These are phyloP conservation scores for Syngnathoides biaculeatus DNA, from an alignment of 2,113 vertebrate genomes.

Conservation along the genomic window DNA sequence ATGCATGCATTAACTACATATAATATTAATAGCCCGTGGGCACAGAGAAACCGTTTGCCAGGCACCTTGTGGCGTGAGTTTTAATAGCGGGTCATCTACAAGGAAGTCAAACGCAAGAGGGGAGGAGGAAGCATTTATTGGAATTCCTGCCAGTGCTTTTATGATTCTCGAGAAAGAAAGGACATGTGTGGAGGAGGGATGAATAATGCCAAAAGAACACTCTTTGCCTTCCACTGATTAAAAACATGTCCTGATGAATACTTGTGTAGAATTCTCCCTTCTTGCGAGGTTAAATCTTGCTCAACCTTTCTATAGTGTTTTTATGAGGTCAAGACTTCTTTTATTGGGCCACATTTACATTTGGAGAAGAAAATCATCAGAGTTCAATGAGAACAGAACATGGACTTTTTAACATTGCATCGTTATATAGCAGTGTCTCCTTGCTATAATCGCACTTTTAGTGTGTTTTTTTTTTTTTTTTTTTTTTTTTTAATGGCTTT, in stretches of 20 bases:
- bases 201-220: slow-evolving; percentile 24
- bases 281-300: neutral
- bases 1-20: slow-evolving; percentile 33
- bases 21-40: slow-evolving; percentile 41
- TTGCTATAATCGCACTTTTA: too few relatives aligned
- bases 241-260: neutral
- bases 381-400: too few relatives aligned
- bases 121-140: neutral
- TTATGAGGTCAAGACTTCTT: too few relatives aligned
- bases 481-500: too few relatives aligned
- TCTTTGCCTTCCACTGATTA: slow-evolving; percentile 6
- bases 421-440: too few relatives aligned
- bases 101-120: neutral
- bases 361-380: too few relatives aligned
- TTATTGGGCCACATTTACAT: too few relatives aligned
- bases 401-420: too few relatives aligned
- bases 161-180: slow-evolving; percentile 9
- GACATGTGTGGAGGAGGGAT: slow-evolving; percentile 9
- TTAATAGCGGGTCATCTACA: neutral
- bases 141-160: slow-evolving; percentile 10
- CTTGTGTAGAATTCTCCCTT: neutral
- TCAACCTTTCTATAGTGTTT: too few relatives aligned
- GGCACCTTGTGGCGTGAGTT: slow-evolving; percentile 21
- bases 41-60: slow-evolving; percentile 21
- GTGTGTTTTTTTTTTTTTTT: too few relatives aligned